Conservation (phyloP, 2,797 vertebrate species). For the Sylvia borin region DNA sequence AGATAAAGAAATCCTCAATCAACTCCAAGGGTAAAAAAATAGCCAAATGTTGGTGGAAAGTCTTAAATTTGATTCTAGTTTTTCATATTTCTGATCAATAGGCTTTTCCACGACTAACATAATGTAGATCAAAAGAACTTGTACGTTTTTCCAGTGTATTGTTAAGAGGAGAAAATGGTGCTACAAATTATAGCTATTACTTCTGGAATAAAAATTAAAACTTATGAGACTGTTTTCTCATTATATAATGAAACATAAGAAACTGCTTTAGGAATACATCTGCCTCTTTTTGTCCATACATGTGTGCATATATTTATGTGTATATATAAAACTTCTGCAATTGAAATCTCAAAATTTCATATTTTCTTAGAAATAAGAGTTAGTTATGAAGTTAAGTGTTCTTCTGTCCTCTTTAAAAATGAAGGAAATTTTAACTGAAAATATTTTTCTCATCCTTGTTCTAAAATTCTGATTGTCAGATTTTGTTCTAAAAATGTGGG, state of each 20-base stretch:
- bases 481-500: not conserved
- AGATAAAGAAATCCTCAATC: not conserved
- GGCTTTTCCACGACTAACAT: not conserved
- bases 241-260: not conserved
- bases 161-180: not conserved
- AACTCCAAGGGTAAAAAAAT: not conserved
- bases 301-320: not conserved
- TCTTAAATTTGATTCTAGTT: not conserved
- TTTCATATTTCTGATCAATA: not conserved
- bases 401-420: not conserved
- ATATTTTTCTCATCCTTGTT: not conserved
- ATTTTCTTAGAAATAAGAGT: not conserved
- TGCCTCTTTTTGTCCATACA: not conserved
- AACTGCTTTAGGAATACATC: not conserved
- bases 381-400: not conserved
- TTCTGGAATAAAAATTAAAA: not conserved
- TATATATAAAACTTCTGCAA: not conserved
- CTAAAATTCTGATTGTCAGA: not conserved
- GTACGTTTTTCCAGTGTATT: not conserved
- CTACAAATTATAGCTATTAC: not conserved
- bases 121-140: not conserved
- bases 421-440: not conserved
- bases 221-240: not conserved
- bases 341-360: not conserved
- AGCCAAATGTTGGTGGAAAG: not conserved